A percentile compares a stretch with the other conserved stretches of the same genome.
These are phyloP conservation scores for Atlantisia rogersi DNA, from an alignment of 2,113 vertebrate genomes.

Conservation along the genomic window DNA sequence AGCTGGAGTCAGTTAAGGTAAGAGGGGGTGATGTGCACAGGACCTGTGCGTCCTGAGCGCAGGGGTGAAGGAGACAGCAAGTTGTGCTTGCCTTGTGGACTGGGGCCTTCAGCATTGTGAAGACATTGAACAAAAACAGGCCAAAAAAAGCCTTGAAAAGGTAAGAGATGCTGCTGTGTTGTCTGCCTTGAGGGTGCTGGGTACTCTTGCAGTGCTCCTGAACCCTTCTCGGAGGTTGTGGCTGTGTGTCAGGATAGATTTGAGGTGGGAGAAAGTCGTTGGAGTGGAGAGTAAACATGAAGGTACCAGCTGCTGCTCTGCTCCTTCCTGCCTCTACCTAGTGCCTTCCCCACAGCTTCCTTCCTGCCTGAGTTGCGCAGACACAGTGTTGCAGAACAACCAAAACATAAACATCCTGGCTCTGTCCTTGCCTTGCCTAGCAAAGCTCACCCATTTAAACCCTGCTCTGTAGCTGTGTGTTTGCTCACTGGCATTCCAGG, in stretches of 20 bases:
- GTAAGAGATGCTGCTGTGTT: neutral
- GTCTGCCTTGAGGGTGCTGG: neutral
- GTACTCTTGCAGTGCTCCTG: neutral
- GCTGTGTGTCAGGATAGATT: neutral
- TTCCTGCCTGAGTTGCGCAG: neutral
- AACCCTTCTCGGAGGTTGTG: neutral
- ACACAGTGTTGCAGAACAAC: neutral
- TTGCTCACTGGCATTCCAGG: neutral
- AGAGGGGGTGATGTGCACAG: neutral
- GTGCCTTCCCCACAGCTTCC: neutral
- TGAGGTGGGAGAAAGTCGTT: neutral
- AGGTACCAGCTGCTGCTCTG: neutral
- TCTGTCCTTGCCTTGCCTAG: neutral
- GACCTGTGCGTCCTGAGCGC: neutral
- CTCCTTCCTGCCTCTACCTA: neutral
- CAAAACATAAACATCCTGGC: neutral
- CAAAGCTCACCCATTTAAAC: neutral
- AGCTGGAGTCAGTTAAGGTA: conserved; percentile 91
- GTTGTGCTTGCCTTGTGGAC: neutral
- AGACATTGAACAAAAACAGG: neutral
- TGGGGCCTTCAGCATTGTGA: neutral
- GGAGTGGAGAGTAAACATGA: neutral
- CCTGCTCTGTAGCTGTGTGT: neutral
- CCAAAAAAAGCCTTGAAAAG: neutral
- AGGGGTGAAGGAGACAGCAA: too few relatives aligned